Percentiles rank a stretch among this genome's conserved stretches.
Conservation (phyloP, 1,140 invertebrate species). For the Teleogryllus occipitalis region DNA sequence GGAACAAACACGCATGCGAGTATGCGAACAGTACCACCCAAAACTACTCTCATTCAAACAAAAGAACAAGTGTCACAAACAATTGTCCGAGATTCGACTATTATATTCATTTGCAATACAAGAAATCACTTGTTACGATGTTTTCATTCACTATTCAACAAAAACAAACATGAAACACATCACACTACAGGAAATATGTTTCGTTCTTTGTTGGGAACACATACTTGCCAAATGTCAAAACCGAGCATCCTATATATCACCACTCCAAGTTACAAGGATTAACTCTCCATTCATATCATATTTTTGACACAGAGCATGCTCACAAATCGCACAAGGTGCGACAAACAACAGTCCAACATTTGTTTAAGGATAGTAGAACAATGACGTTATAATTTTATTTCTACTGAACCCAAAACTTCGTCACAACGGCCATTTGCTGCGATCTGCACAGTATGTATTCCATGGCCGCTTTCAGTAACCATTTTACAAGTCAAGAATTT, state of each 20-base stretch:
- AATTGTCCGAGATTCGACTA: not conserved
- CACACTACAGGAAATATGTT: not conserved
- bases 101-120: not conserved
- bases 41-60: not conserved
- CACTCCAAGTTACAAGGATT: not conserved
- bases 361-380: not conserved
- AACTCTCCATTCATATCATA: not conserved
- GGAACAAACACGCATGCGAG: not conserved
- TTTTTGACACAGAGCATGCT: not conserved
- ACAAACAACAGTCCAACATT: not conserved
- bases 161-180: not conserved
- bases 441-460: not conserved
- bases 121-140: too few relatives aligned
- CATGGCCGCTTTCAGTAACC: not conserved
- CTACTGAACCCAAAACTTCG: not conserved
- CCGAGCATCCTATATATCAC: not conserved
- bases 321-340: not conserved
- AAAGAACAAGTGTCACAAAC: not conserved
- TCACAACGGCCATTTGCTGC: not conserved
- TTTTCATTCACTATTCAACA: not conserved
- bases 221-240: not conserved
- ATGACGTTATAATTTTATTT: not conserved
- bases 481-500: not conserved
- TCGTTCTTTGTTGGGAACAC: not conserved
- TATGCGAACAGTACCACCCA: not conserved